phyloP scores from a whole-genome alignment of 2,113 vertebrate genomes.

The Noturus placidus region DNA sequence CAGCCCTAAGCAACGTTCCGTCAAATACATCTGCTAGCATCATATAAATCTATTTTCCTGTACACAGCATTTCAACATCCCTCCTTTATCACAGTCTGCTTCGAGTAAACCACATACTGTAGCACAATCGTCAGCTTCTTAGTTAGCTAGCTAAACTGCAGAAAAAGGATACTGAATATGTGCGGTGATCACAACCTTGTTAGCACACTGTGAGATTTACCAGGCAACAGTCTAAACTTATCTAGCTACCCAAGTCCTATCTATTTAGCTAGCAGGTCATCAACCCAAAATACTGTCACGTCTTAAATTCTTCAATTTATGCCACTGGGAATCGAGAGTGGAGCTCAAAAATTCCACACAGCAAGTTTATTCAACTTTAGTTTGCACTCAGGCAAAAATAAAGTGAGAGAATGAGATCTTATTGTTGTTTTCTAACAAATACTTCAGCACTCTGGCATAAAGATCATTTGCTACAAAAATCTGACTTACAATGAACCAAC shows the following conservation, averaged over 20 bases:
- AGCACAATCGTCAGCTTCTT: not conserved
- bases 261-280: not conserved
- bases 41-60: not conserved
- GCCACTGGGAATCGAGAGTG: not conserved
- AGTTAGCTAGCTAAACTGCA: not conserved
- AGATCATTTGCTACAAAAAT: not conserved
- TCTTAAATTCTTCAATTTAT: not conserved
- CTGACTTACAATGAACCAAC: not conserved
- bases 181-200: not conserved
- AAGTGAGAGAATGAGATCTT: not conserved
- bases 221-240: not conserved
- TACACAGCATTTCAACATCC: not conserved
- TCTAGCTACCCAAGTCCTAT: not conserved
- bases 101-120: not conserved
- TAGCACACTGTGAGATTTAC: not conserved
- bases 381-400: not conserved
- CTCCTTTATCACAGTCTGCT: not conserved
- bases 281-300: not conserved
- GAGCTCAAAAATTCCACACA: not conserved
- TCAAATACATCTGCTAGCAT: not conserved
- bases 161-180: not conserved
- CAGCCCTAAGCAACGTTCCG: not conserved
- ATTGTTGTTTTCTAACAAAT: not conserved
- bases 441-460: not conserved
- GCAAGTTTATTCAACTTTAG: not conserved